phyloP scores from a whole-genome alignment of 2,888 invertebrate species.

The Calliopum simillimum region DNA sequence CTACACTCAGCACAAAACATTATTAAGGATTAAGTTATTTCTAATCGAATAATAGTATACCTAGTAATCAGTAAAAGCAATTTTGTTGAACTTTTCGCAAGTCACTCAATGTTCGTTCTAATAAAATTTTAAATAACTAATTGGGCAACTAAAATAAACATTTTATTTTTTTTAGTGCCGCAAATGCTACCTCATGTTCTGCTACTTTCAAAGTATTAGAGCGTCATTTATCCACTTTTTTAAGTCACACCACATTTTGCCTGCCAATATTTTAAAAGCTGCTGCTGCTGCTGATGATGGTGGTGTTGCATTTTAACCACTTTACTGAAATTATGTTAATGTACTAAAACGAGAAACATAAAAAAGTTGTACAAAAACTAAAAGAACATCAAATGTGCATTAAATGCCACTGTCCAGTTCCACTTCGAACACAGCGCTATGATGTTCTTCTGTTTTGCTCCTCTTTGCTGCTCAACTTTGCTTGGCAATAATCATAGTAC shows the following conservation, averaged over 20 bases:
- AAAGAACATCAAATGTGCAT: slow-evolving; percentile 36
- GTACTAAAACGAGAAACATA: not conserved
- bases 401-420: slow-evolving; percentile 16
- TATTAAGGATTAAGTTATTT: no score
- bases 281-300: not conserved
- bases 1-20: no score
- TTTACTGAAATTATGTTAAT: slow-evolving; percentile 25
- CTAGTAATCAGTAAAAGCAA: no score
- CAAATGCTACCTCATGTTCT: no score
- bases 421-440: not conserved
- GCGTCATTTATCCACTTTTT: not conserved
- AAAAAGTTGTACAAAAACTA: slow-evolving; percentile 7
- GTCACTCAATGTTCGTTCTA: no score
- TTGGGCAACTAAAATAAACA: no score
- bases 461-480: not conserved
- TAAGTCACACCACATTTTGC: not conserved
- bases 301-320: not conserved
- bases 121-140: no score
- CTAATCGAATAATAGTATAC: no score
- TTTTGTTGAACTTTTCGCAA: no score
- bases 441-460: slow-evolving; percentile 1
- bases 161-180: no score
- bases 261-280: slow-evolving; percentile 1
- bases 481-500: not conserved
- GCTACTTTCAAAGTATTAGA: no score